A percentile compares a stretch with the other conserved stretches of the same genome.
These are phyloP conservation scores for Temnothorax longispinosus DNA, from an alignment of 1,140 invertebrate species.

Conservation along the genomic window DNA sequence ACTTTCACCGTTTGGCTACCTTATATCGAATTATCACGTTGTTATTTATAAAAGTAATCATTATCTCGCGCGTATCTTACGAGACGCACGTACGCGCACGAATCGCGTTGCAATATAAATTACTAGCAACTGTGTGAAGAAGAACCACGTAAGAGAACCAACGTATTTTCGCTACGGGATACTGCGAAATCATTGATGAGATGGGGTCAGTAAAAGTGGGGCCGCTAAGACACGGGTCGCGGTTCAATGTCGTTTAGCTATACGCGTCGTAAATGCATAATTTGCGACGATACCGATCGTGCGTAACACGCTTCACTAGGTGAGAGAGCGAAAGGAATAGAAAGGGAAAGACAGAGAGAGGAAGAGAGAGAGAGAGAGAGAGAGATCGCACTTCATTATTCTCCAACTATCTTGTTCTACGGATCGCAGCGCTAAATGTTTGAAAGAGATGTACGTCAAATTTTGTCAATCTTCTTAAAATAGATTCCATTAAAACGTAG, in stretches of 20 bases:
- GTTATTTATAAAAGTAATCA: constrained; percentile 44
- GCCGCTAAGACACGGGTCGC: constrained; percentile 57
- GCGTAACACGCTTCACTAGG: constrained; percentile 52
- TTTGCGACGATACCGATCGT: constrained; percentile 50
- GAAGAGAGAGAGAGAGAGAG: neutral
- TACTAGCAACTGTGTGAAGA: constrained; percentile 15
- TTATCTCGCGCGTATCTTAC: constrained; percentile 40
- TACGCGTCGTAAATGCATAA: constrained; percentile 70
- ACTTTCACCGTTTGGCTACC: constrained; percentile 38
- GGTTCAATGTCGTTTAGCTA: constrained; percentile 73
- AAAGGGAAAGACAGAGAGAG: neutral
- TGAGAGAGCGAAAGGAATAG: neutral
- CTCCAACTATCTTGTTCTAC: neutral
- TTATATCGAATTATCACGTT: constrained; percentile 23
- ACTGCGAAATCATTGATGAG: constrained; percentile 52
- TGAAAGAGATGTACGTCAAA: neutral
- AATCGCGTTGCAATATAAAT: constrained; percentile 29
- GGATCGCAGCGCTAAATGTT: neutral
- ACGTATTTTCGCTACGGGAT: constrained; percentile 44
- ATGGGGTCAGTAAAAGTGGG: constrained; percentile 63
- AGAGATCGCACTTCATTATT: neutral
- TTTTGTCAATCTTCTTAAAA: neutral
- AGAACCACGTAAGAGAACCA: neutral
- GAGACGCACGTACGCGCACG: neutral
- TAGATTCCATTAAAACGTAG: neutral